Evolutionary conservation across 2,888 invertebrate genomes (phyloP), one percentile per base, ranked within the genome.

Genomic region (Xiphydria camelus): DNA sequence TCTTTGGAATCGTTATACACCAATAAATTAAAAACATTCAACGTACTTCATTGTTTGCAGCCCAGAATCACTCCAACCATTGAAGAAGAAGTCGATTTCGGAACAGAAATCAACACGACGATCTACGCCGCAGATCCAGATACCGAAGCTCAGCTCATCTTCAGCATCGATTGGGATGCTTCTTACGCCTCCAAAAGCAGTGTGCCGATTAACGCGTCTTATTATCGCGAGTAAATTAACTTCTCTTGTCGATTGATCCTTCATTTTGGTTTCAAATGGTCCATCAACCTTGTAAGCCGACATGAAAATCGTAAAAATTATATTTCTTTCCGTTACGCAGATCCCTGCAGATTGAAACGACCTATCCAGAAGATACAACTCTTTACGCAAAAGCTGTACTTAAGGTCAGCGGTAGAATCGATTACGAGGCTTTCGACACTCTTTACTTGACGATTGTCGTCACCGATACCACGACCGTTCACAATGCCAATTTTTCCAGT

Each of bases 51-150:
- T 33, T n/a, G 22, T 55, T 46, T 53, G 7, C 50, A 82, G 82
- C 81, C 82, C 3, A 72, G 77, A 14, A 62, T 64, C 32, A 76
- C 76, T 47, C 78, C 82, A 0, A 68, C 73, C 43, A 78, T 85
- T 2, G 70, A 79, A 15, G 86, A 86, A 70, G 84, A 85, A 60
- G 77, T 78, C 1, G 64, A 70, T 1, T 66, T 67, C 5, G 78
- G 76, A 1, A 68, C 64, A 33, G 33, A 59, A 37, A 75, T 85
- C 23, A 70, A 74, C 14, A 62, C 59, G 10, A 59, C 39, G 58
- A 80, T 85, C 47, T 72, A 63, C 3, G 86, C 81, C 1, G 79
- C 75, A 0, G 86, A 85, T 70, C 79, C 80, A 0, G 87, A 87
- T 62, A 80, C 81, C 3, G 78, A 79, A 1, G 83, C 85, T 0